A percentile compares a stretch with the other conserved stretches of the same genome.
Conservation (phyloP, 2,113 vertebrate species). For the Lophotis ruficrista region DNA sequence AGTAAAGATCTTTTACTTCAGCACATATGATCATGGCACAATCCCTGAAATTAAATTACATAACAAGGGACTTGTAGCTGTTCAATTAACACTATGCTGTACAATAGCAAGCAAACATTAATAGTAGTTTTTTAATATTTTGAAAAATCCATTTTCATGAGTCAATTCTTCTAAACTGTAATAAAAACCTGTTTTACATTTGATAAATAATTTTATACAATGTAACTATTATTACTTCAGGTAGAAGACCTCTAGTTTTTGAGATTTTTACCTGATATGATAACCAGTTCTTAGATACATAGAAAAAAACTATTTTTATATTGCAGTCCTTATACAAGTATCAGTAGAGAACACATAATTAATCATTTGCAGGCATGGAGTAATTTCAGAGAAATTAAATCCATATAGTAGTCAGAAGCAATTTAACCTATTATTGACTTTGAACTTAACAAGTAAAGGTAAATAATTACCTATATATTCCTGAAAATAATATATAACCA, state of each 20-base stretch:
- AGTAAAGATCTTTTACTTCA: neutral
- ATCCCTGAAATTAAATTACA: neutral
- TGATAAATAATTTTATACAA: neutral
- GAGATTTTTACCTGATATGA: neutral
- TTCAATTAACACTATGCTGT: neutral
- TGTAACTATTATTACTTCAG: neutral
- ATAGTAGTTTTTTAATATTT: neutral
- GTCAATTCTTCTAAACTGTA: neutral
- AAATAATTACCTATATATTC: constrained; percentile 61
- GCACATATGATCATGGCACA: neutral
- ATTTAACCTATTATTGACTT: constrained; percentile 32
- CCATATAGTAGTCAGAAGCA: neutral
- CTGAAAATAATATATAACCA: constrained; percentile 52
- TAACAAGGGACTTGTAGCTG: neutral
- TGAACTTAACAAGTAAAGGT: constrained; percentile 22
- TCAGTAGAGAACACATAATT: neutral
- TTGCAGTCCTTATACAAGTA: neutral
- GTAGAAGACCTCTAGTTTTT: neutral
- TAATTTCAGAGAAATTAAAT: constrained; percentile 24
- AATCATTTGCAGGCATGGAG: neutral
- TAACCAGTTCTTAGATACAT: neutral
- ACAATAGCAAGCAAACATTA: neutral
- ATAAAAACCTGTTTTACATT: neutral
- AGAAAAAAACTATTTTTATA: neutral
- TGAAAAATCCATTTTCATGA: neutral